These are phyloP conservation scores for Acrobeloides nanus DNA, from an alignment of 2,888 invertebrate species.

Conservation along the genomic window DNA sequence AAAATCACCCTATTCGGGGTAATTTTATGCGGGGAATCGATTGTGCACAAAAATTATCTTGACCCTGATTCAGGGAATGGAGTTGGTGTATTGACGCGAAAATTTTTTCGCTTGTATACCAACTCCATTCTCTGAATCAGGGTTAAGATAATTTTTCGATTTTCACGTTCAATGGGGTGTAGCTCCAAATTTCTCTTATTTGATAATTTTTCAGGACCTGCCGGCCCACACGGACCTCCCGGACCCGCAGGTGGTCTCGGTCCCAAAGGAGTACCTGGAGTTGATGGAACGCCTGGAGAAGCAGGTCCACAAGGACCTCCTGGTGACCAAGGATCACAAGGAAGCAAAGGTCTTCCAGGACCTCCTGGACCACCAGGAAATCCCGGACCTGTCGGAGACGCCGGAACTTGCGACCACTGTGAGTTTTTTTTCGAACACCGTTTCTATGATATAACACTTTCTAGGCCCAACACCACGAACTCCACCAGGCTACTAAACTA, in stretches of 20 bases:
- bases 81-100: too few species aligned
- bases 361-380: constrained; percentile 31
- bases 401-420: constrained; percentile 32
- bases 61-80: too few species aligned
- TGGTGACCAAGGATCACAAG: constrained; percentile 44
- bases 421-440: constrained; percentile 19
- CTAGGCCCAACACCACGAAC: constrained; percentile 39
- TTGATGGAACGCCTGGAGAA: not conserved
- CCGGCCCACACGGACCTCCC: constrained; percentile 34
- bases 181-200: constrained; percentile 6
- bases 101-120: too few species aligned
- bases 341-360: constrained; percentile 33
- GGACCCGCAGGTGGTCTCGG: constrained; percentile 39
- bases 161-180: too few species aligned
- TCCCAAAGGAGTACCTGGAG: constrained; percentile 13
- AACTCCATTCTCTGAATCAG: too few species aligned
- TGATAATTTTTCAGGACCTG: not conserved
- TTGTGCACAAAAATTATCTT: too few species aligned
- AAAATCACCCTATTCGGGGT: too few species aligned
- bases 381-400: constrained; percentile 16
- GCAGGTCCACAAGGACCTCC: constrained; percentile 28
- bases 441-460: constrained; percentile 12
- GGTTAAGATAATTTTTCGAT: too few species aligned
- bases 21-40: too few species aligned
- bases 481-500: constrained; percentile 41